Base-by-base conservation (phyloP, 1,140 invertebrate species). In the Ceratosolen solmsi region DNA sequence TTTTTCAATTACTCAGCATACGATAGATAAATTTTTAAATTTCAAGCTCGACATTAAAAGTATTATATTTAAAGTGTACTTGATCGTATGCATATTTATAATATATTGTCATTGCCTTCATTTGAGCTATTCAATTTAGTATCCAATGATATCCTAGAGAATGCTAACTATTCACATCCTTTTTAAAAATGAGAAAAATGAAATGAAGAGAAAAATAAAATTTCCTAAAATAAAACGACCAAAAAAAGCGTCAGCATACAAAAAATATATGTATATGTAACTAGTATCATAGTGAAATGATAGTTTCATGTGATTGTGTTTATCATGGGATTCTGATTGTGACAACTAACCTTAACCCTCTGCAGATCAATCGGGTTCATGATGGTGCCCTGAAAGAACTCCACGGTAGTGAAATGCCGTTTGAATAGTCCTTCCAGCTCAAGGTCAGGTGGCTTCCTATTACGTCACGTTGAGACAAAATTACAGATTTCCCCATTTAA, bases 301-400 rank as follows among this genome's bases (percentile, higher is more conserved):
- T 72, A 49, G 82, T 87, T 86, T 83, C 71, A 84, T 84, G 85
- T 78, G 83, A 86, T 85, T 77, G 82, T 83, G 82, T 84, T 75
- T 75, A 63, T 58, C 74, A 80, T 80, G 1, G 8, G 49, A 38
- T 30, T 81, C 7, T 68, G 71, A 75, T 74, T 27, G 25, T 51
- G 56, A 85, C 33, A 68, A 92, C 94, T 96, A 96, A 99, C 98
- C 96, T 99, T 99, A 87, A 99, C 98, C 94, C 98, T 95, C 93
- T 99, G 97, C 84, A 99, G 95, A 94, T 99, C 98, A 93, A 99
- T 98, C 90, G 98, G 97, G 94, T 99, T 99, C 98, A 99, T 99
- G 92, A 99, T 99, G 93, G 97, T 98, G 92, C 98, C 98, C 95
- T 99, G 97, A 95, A 99, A 99, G 95, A 99, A 99, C 94, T 99